Evolutionary conservation across 2,797 vertebrate species (phyloP).

Genomic region (Eulemur mongoz): DNA sequence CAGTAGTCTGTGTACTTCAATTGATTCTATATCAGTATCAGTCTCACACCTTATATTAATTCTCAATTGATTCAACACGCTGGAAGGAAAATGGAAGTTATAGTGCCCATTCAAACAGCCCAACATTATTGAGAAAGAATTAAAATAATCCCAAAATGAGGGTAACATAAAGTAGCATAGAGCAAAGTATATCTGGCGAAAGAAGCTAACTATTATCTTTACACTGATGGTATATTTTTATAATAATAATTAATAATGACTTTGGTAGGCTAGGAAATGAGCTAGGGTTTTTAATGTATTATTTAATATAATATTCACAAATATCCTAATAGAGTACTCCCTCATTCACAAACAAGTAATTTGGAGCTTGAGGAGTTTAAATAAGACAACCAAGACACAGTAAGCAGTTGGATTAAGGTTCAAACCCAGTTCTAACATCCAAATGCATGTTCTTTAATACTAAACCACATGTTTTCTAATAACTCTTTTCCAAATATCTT

Average conservation of each 20-base stretch:
- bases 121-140: not conserved
- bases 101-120: not conserved
- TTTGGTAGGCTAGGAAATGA: not conserved
- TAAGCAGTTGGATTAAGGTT: not conserved
- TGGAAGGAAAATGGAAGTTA: not conserved
- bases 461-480: not conserved
- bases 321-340: not conserved
- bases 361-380: not conserved
- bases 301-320: not conserved
- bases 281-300: not conserved
- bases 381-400: not conserved
- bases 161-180: not conserved
- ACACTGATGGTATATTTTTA: not conserved
- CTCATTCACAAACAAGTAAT: not conserved
- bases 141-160: not conserved
- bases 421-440: not conserved
- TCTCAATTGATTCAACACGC: not conserved
- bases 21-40: not conserved
- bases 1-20: not conserved
- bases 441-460: not conserved
- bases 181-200: not conserved
- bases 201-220: not conserved
- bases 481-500: not conserved
- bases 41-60: not conserved
- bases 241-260: not conserved